These are phyloP conservation scores for Elephantulus edwardii DNA, from an alignment of 2,113 vertebrate species.

Conservation along the genomic window DNA sequence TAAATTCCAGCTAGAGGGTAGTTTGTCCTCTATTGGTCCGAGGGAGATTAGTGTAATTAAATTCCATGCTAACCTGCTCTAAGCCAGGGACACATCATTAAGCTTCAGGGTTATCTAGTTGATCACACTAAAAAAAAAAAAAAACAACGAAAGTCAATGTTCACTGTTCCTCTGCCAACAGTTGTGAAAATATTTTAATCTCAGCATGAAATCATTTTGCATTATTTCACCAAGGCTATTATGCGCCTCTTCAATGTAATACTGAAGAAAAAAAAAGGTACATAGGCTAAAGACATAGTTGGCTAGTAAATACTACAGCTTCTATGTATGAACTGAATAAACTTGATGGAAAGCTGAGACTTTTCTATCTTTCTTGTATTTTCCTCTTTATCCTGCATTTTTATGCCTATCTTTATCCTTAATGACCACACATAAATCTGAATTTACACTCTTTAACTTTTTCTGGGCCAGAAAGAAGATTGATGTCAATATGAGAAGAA, in stretches of 20 bases:
- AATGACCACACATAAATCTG: background rate
- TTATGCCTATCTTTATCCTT: background rate
- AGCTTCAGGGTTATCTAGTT: slow-evolving; percentile 66
- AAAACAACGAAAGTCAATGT: no score
- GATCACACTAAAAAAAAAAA: slow-evolving; percentile 62
- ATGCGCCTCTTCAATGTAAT: slow-evolving; percentile 50
- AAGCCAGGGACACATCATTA: slow-evolving; percentile 60
- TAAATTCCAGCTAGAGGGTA: slow-evolving; percentile 43
- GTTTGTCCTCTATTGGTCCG: slow-evolving; percentile 61
- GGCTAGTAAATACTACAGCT: slow-evolving; percentile 44
- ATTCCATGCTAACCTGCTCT: slow-evolving; percentile 69
- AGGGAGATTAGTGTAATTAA: slow-evolving; percentile 64
- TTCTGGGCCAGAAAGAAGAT: background rate
- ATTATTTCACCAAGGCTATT: slow-evolving; percentile 68
- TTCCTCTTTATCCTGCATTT: no score
- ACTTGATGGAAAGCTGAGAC: slow-evolving; percentile 18
- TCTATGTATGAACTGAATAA: slow-evolving; percentile 50
- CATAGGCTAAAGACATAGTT: slow-evolving; percentile 47
- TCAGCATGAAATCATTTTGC: slow-evolving; percentile 48
- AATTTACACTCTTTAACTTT: background rate
- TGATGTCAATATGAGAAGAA: background rate
- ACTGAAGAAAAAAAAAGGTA: slow-evolving; percentile 40
- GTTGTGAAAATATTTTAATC: slow-evolving; percentile 75
- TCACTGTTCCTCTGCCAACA: slow-evolving; percentile 46
- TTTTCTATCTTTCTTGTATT: background rate